Evolutionary conservation across 1,140 invertebrate genomes (phyloP).

Genomic region (Trinorchestia longiramus): DNA sequence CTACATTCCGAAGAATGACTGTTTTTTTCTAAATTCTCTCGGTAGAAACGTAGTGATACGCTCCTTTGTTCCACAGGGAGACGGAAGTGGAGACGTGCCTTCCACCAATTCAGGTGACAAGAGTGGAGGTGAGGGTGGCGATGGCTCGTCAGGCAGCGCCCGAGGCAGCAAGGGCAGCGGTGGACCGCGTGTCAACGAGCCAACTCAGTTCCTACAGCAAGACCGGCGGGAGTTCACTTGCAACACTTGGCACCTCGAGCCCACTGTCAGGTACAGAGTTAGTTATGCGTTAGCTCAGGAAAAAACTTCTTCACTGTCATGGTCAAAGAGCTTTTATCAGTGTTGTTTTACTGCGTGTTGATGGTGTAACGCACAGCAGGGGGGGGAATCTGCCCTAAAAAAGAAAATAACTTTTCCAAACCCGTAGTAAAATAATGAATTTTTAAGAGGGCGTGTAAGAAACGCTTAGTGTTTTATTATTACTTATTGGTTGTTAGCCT

Average conservation of each 20-base stretch:
- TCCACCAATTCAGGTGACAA: not conserved
- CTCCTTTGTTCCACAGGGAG: not conserved
- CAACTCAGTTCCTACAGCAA: slow-evolving; percentile 75
- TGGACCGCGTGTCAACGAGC: slow-evolving; percentile 67
- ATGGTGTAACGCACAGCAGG: no score
- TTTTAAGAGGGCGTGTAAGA: no score
- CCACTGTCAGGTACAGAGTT: slow-evolving; percentile 82
- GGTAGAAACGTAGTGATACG: slow-evolving; percentile 61
- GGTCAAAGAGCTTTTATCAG: no score
- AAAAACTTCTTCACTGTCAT: no score
- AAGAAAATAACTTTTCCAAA: no score
- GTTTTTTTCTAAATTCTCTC: not conserved
- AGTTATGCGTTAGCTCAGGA: no score
- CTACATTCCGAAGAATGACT: not conserved
- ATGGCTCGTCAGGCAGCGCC: slow-evolving; percentile 78
- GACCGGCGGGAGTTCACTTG: slow-evolving; percentile 95
- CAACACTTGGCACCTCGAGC: slow-evolving; percentile 97
- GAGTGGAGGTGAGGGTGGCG: not conserved
- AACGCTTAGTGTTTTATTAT: no score
- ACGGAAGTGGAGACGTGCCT: slow-evolving; percentile 4
- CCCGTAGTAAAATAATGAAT: no score
- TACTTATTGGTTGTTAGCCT: no score
- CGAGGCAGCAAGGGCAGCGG: slow-evolving; percentile 57
- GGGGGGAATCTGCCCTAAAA: no score
- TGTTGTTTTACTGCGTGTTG: no score